Conservation (phyloP, 1,140 invertebrate species). For the Teleopsis dalmanni region DNA sequence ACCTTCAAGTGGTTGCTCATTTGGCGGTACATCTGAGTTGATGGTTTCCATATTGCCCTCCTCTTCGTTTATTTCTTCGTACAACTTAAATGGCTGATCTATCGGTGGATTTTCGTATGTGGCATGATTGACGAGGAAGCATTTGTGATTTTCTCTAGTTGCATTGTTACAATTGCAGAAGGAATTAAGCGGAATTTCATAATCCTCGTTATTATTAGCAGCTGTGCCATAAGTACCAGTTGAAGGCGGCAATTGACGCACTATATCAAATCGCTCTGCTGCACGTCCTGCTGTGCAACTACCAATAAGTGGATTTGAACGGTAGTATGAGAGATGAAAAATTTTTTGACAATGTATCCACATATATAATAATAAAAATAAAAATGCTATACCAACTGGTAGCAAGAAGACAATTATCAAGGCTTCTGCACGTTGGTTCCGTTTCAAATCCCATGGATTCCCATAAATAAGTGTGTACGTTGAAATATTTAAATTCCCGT, state of each 20-base stretch:
- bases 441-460: slow-evolving; percentile 26
- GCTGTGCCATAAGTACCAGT: background rate
- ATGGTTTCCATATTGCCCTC: slow-evolving; percentile 8
- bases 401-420: slow-evolving; percentile 38
- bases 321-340: slow-evolving; percentile 37
- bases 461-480: slow-evolving; percentile 32
- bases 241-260: slow-evolving; percentile 18
- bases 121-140: slow-evolving; percentile 26
- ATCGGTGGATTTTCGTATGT: slow-evolving; percentile 30
- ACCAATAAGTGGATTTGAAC: slow-evolving; percentile 7
- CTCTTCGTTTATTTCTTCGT: slow-evolving; percentile 26
- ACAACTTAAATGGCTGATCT: slow-evolving; percentile 29
- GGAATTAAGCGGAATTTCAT: slow-evolving; percentile 35
- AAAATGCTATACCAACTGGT: slow-evolving; percentile 31
- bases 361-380: slow-evolving; percentile 34
- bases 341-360: slow-evolving; percentile 38
- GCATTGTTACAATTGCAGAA: slow-evolving; percentile 30
- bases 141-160: slow-evolving; percentile 18
- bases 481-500: slow-evolving; percentile 21
- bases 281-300: slow-evolving; percentile 10
- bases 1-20: too few species aligned
- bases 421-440: slow-evolving; percentile 29
- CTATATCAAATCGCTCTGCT: slow-evolving; percentile 37
- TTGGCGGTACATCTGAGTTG: too few species aligned
- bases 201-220: slow-evolving; percentile 19